Evolutionary conservation across 2,888 invertebrate genomes (phyloP), one percentile per base, ranked within the genome.

Genomic region (Sturmia bella): DNA sequence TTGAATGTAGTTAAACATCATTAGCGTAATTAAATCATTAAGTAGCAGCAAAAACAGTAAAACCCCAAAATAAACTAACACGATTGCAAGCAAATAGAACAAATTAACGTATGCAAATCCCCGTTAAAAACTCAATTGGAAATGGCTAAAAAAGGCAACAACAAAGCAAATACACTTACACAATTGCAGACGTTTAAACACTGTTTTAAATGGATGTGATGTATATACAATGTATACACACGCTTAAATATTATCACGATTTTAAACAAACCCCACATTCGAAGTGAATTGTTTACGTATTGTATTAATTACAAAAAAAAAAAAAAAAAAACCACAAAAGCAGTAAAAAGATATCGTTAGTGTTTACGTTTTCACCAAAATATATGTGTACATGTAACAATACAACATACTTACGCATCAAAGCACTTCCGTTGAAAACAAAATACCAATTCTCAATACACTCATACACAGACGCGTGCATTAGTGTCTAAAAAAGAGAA

Each of bases 21-120:
- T 82, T 74, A 82, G 70, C 64, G 74, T 78, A 82, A 82, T 82
- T 78, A 74, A 82, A 82, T 74, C 82, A 70, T 74, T 78, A 78
- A 76, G 64, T 56, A 68, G 52, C 15, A 83, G 57, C 27, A 63
- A 59, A 69, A 69, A 52, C 48, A 69, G 64, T 41, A 79, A 21
- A 37, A 48, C 27, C 24, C 11, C 15, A 66, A 50, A 66, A 72
- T 54, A 64, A 66, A 81, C 72, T 63, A 77, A 74, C 52, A 77
- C 73, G 69, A 77, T 74, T 77, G 74, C 68, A 24, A 69, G 73
- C 57, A 77, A 81, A 74, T 78, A 74, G 77, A 77, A 82, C 77
- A 70, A 79, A 82, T 83, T 81, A 74, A 77, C 83, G 82, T 75
- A 78, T 81, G 83, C 83, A 84, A 85, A 85, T 85, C 80, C 74